Evolutionary conservation across 2,113 vertebrate genomes (phyloP), one percentile per base, ranked within the genome.

Genomic region (Lathamus discolor): DNA sequence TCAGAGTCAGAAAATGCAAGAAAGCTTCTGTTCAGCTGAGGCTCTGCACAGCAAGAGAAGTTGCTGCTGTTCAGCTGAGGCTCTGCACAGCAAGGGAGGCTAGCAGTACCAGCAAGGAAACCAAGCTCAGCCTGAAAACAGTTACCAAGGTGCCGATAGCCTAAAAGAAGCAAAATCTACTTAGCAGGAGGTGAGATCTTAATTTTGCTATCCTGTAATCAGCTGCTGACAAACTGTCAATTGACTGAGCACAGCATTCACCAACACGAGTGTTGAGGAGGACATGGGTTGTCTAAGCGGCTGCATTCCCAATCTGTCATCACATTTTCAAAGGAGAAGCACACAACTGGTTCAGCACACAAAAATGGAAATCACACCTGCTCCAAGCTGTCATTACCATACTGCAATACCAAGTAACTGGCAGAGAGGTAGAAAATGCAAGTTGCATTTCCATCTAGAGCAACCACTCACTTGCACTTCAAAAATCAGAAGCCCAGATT

Each of bases 181-280:
- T 84, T 49, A 52, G 51, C 80, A 75, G 77, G 66, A 94, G 22
- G 66, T 33, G 64, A 57, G 78, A 49, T 61, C 93, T 90, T 86
- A 83, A 88, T 67, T 78, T 81, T 86, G 33, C 61, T 66, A 79
- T 73, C 18, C 73, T 90, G 54, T 62, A 94, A 93, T 96, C 95
- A 84, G 74, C 83, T 92, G 90, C 64, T 88, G 93, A 95, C 93
- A 94, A 95, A 96, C 90, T 90, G 88, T 85, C 86, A 86, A 94
- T 87, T 79, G 90, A 82, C 86, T 91, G 76, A 90, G 73, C 83
- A 75, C 80, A 90, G 83, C 62, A 92, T 79, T 92, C 95, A 96
- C 88, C 81, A 95, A 93, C 88, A 93, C 92, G 27, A 94, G 73
- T 46, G 80, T 41, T 93, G 86, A 86, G 44, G 80, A 67, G 61